These are phyloP conservation scores for Micrasema longulum DNA, from an alignment of 1,140 invertebrate species.

Conservation along the genomic window DNA sequence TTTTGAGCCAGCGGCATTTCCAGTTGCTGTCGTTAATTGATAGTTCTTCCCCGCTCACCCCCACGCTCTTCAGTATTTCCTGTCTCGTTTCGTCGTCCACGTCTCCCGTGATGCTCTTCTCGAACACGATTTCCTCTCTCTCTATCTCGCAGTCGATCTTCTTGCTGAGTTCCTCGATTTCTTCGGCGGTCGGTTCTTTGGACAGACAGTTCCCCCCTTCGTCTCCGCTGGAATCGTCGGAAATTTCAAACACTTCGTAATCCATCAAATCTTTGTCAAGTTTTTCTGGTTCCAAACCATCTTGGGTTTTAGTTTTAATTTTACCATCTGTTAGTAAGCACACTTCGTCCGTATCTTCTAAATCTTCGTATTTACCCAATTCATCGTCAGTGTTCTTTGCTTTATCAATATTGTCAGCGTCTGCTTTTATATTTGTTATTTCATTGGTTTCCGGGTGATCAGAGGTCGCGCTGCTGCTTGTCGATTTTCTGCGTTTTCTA, in stretches of 20 bases:
- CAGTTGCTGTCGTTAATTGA: conserved; percentile 60
- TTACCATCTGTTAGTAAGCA: not conserved
- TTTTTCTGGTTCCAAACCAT: not conserved
- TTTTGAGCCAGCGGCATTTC: conserved; percentile 65
- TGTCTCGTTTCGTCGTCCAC: conserved; percentile 57
- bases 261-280: conserved; percentile 1
- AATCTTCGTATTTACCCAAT: not conserved
- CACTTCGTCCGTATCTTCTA: not conserved
- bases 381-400: not conserved
- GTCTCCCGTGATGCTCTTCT: conserved; percentile 34
- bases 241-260: conserved; percentile 59
- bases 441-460: not conserved
- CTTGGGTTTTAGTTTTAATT: conserved; percentile 3
- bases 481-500: conserved; percentile 32
- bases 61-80: conserved; percentile 58
- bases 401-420: too few relatives aligned
- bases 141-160: conserved; percentile 64
- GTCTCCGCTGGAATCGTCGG: conserved; percentile 64
- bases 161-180: conserved; percentile 58
- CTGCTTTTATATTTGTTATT: not conserved
- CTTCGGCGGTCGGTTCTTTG: conserved; percentile 56
- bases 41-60: conserved; percentile 58
- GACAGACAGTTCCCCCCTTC: conserved; percentile 61
- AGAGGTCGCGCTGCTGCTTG: not conserved
- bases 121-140: conserved; percentile 52